Evolutionary conservation across 2,113 vertebrate genomes (phyloP).

Genomic region (Trochalopteron elliotii): DNA sequence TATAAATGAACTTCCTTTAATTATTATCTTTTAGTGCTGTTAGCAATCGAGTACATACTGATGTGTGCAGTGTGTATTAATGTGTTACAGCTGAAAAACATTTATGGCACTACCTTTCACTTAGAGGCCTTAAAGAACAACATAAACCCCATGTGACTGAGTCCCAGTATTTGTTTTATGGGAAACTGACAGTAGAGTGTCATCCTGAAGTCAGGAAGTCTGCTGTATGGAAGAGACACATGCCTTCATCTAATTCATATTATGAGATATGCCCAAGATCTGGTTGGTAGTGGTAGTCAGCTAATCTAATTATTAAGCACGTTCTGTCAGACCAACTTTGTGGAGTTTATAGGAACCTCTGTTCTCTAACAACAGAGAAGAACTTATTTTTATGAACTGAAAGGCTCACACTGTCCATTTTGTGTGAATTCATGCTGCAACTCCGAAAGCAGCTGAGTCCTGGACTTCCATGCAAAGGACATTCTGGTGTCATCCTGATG

Average conservation of each 20-base stretch:
- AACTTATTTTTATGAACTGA: neutral
- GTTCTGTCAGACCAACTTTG: neutral
- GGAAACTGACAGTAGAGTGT: neutral
- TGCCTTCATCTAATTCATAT: neutral
- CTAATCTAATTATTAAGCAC: neutral
- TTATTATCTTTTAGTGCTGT: neutral
- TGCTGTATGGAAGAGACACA: neutral
- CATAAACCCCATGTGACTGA: neutral
- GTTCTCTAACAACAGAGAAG: neutral
- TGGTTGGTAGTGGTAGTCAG: neutral
- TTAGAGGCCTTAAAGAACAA: neutral
- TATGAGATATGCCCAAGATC: too few relatives aligned
- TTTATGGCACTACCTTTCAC: neutral
- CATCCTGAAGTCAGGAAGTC: neutral
- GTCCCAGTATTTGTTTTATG: neutral
- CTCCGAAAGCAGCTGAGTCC: neutral
- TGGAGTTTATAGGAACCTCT: neutral
- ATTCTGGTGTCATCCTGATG: neutral
- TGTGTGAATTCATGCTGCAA: neutral
- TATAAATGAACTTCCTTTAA: neutral
- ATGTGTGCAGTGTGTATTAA: neutral
- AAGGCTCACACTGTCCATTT: neutral
- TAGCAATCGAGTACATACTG: neutral
- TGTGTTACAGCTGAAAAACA: neutral
- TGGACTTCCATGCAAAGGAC: neutral